phyloP scores from a whole-genome alignment of 2,113 vertebrate genomes.

The Cynoglossus semilaevis region DNA sequence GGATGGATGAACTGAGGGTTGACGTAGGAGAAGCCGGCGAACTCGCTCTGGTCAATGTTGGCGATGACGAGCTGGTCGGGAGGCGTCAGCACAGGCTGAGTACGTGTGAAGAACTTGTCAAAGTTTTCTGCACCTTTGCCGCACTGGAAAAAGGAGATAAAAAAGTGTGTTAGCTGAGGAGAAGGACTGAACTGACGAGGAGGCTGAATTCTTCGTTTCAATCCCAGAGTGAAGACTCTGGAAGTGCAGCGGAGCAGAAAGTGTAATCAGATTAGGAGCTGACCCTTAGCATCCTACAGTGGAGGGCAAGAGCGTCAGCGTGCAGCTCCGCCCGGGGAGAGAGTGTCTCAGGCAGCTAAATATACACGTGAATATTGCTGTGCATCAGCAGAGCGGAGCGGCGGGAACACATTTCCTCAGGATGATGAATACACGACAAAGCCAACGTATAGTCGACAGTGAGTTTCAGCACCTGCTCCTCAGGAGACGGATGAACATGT shows the following conservation, averaged over 20 bases:
- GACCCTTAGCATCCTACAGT: slow-evolving; percentile 30
- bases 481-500: slow-evolving; percentile 29
- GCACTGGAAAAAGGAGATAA: slow-evolving; percentile 74
- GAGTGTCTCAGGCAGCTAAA: slow-evolving; percentile 17
- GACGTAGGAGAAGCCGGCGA: slow-evolving; percentile 94
- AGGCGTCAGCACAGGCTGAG: slow-evolving; percentile 92
- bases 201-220: background rate
- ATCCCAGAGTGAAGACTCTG: slow-evolving; percentile 27
- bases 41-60: slow-evolving; percentile 98
- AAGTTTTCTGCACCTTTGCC: slow-evolving; percentile 98
- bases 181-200: too few species aligned
- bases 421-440: slow-evolving; percentile 7
- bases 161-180: slow-evolving; percentile 2
- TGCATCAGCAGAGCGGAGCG: background rate
- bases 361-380: slow-evolving; percentile 2
- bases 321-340: slow-evolving; percentile 6
- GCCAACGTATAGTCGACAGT: background rate
- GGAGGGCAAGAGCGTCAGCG: slow-evolving; percentile 33
- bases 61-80: slow-evolving; percentile 96
- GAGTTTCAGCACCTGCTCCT: slow-evolving; percentile 23
- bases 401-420: background rate
- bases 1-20: slow-evolving; percentile 91
- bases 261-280: slow-evolving; percentile 48
- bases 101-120: slow-evolving; percentile 97
- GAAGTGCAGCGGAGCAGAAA: slow-evolving; percentile 32